A percentile compares a stretch with the other conserved stretches of the same genome.
phyloP scores from a whole-genome alignment of 2,888 invertebrate genomes.

The Epinotia bilunana region DNA sequence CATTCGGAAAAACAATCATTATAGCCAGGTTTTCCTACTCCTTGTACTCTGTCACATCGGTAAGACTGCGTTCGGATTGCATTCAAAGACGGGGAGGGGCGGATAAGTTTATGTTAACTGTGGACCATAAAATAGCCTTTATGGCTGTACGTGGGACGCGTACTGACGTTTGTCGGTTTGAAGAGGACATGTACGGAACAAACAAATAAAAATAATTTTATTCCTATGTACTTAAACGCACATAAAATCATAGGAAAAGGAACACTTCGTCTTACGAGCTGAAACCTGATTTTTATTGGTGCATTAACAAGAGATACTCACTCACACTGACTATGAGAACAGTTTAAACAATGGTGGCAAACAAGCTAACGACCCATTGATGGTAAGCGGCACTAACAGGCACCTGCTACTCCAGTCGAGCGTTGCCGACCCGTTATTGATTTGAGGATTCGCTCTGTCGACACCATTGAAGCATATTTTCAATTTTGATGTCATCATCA shows the following conservation, averaged over 20 bases:
- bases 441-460: too few species aligned
- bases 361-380: too few species aligned
- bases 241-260: not conserved
- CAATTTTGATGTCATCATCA: too few species aligned
- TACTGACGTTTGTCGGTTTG: slow-evolving; percentile 24
- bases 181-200: slow-evolving; percentile 8
- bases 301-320: too few species aligned
- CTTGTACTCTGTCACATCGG: not conserved
- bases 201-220: not conserved
- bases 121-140: slow-evolving; percentile 28
- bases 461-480: too few species aligned
- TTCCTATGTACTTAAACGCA: slow-evolving; percentile 1
- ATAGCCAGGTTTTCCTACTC: not conserved
- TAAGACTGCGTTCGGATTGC: slow-evolving; percentile 18
- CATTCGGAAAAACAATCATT: not conserved
- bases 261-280: not conserved
- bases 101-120: slow-evolving; percentile 19
- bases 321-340: too few species aligned
- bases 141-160: slow-evolving; percentile 26
- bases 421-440: too few species aligned
- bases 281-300: too few species aligned
- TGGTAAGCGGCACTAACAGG: too few species aligned
- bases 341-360: too few species aligned
- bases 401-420: too few species aligned
- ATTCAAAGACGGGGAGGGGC: slow-evolving; percentile 20